phyloP scores from a whole-genome alignment of 1,140 invertebrate genomes.

The Lepidotrigona ventralis region DNA sequence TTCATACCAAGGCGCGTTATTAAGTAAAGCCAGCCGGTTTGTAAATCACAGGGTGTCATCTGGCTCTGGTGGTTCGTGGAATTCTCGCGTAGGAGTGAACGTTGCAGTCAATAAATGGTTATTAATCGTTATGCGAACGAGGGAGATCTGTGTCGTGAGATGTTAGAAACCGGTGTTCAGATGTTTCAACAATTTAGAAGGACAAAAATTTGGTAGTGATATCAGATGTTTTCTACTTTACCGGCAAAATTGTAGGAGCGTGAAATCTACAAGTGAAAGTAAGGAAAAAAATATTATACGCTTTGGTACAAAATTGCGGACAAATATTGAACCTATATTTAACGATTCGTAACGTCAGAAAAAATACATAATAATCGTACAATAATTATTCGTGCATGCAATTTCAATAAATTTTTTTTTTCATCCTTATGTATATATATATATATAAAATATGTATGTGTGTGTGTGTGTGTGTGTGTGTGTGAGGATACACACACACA shows the following conservation, averaged over 20 bases:
- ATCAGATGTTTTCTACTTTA: not conserved
- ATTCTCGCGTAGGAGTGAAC: slow-evolving; percentile 13
- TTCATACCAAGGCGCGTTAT: slow-evolving; percentile 30
- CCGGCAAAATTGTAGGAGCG: accelerated
- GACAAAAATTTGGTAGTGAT: not conserved
- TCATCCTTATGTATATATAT: too few relatives aligned
- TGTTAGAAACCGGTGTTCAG: too few relatives aligned
- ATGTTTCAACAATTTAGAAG: too few relatives aligned
- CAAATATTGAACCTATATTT: too few relatives aligned
- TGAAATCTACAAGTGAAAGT: not conserved
- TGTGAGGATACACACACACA: too few relatives aligned
- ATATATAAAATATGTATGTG: too few relatives aligned
- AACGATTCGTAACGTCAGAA: too few relatives aligned
- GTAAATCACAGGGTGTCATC: slow-evolving; percentile 25
- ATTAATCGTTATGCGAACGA: slow-evolving; percentile 15
- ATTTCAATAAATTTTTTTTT: too few relatives aligned
- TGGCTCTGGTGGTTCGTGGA: not conserved
- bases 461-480: too few relatives aligned
- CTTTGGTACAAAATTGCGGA: not conserved
- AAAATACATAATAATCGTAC: too few relatives aligned
- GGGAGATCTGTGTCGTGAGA: too few relatives aligned
- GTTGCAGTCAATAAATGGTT: slow-evolving; percentile 21
- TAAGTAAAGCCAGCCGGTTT: slow-evolving; percentile 27
- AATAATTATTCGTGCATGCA: too few relatives aligned
- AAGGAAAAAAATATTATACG: not conserved